A percentile compares a stretch with the other conserved stretches of the same genome.
These are phyloP conservation scores for Epinephelus malabaricus DNA, from an alignment of 2,797 vertebrate genomes.

Conservation along the genomic window DNA sequence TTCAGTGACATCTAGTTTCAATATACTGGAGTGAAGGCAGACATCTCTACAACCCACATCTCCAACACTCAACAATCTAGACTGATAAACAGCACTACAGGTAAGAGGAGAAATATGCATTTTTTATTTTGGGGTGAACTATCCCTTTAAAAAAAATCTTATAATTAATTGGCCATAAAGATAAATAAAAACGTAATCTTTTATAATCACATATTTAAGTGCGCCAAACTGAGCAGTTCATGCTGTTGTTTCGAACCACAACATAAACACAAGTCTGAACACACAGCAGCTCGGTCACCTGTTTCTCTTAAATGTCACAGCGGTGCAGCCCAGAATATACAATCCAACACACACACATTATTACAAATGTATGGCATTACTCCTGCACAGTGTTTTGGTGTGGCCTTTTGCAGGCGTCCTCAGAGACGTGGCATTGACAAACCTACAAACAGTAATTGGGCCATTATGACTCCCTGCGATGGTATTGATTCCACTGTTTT, in stretches of 20 bases:
- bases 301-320: constrained; percentile 70
- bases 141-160: no score
- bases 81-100: no score
- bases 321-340: constrained; percentile 39
- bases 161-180: neutral
- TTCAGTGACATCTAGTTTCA: no score
- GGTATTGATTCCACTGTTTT: constrained; percentile 83
- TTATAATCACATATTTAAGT: neutral
- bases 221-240: neutral
- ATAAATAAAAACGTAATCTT: neutral
- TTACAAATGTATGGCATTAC: constrained; percentile 64
- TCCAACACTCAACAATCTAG: no score
- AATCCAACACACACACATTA: constrained; percentile 24
- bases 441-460: constrained; percentile 86
- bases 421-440: constrained; percentile 83
- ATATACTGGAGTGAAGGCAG: no score
- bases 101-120: no score
- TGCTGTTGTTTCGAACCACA: constrained; percentile 17
- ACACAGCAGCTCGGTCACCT: constrained; percentile 25
- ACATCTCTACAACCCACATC: no score
- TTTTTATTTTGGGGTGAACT: no score
- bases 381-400: constrained; percentile 49
- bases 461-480: constrained; percentile 81
- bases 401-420: constrained; percentile 79
- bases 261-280: constrained; percentile 5